Percentiles rank a stretch among this genome's conserved stretches.
Conservation (phyloP, 2,888 invertebrate species). For the Drosophila meridionalis region DNA sequence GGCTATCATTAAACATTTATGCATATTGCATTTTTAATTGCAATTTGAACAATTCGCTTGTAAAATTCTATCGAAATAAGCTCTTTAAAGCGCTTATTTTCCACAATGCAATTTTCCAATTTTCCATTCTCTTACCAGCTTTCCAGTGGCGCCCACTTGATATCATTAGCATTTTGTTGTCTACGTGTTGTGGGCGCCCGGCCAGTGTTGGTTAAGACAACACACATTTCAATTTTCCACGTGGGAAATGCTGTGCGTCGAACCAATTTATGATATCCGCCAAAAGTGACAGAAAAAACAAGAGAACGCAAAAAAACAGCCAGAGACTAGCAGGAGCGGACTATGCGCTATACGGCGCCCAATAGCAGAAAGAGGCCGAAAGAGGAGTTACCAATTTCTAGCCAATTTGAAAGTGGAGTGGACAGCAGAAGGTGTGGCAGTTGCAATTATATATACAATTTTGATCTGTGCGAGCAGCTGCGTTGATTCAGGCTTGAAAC, state of each 20-base stretch:
- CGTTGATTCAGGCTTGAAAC: too few species aligned
- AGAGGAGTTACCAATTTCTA: too few species aligned
- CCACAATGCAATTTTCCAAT: slow-evolving; percentile 8
- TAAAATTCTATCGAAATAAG: slow-evolving; percentile 36
- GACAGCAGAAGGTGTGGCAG: too few species aligned
- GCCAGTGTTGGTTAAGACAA: slow-evolving; percentile 1
- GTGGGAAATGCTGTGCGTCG: slow-evolving; percentile 53
- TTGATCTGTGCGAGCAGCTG: too few species aligned
- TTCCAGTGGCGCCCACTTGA: not conserved
- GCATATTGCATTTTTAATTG: slow-evolving; percentile 52
- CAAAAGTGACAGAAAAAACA: slow-evolving; percentile 48
- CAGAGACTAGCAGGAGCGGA: slow-evolving; percentile 3
- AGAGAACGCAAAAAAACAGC: not conserved
- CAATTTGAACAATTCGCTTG: slow-evolving; percentile 43
- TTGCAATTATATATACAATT: too few species aligned
- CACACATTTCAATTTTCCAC: slow-evolving; percentile 31
- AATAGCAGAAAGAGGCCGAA: too few species aligned
- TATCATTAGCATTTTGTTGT: not conserved
- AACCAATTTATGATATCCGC: slow-evolving; percentile 82
- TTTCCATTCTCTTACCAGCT: not conserved
- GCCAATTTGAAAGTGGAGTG: too few species aligned
- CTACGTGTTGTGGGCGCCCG: not conserved
- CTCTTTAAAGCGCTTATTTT: slow-evolving; percentile 44
- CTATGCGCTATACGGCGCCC: not conserved
- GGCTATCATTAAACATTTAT: slow-evolving; percentile 47